A percentile compares a stretch with the other conserved stretches of the same genome.
Evolutionary conservation across 2,888 invertebrate species (phyloP).

Genomic region (Mesorhabditis spiculigera): DNA sequence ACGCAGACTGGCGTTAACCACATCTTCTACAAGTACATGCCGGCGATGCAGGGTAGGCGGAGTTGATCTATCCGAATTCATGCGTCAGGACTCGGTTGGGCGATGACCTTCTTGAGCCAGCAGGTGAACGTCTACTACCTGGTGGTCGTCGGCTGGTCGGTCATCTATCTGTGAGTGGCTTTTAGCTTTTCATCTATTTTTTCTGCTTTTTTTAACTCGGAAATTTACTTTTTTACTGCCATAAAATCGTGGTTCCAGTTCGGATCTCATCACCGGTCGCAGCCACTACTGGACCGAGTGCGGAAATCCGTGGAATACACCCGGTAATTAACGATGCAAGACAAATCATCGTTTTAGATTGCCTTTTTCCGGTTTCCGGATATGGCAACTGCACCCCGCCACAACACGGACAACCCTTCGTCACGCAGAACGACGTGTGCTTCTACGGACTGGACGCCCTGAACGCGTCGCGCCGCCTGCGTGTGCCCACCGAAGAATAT

Average conservation of each 20-base stretch:
- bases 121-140: slow-evolving; percentile 91
- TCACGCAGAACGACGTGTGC: not conserved
- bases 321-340: not conserved
- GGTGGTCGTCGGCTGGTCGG: slow-evolving; percentile 87
- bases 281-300: slow-evolving; percentile 22
- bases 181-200: not conserved
- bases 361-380: not conserved
- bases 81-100: slow-evolving; percentile 74
- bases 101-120: slow-evolving; percentile 89
- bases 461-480: not conserved
- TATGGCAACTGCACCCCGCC: not conserved
- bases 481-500: not conserved
- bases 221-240: too few relatives aligned
- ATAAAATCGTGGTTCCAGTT: slow-evolving; percentile 24
- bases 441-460: not conserved
- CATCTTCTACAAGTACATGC: not conserved
- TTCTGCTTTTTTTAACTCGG: not conserved
- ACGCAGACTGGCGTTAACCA: not conserved
- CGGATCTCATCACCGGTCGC: slow-evolving; percentile 16
- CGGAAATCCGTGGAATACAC: slow-evolving; percentile 25
- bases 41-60: not conserved
- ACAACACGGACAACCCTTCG: not conserved
- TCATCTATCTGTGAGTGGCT: slow-evolving; percentile 70
- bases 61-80: not conserved
- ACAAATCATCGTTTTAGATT: not conserved